Base-by-base conservation (phyloP, 2,113 vertebrate species). In the Halcyon malimbica region DNA sequence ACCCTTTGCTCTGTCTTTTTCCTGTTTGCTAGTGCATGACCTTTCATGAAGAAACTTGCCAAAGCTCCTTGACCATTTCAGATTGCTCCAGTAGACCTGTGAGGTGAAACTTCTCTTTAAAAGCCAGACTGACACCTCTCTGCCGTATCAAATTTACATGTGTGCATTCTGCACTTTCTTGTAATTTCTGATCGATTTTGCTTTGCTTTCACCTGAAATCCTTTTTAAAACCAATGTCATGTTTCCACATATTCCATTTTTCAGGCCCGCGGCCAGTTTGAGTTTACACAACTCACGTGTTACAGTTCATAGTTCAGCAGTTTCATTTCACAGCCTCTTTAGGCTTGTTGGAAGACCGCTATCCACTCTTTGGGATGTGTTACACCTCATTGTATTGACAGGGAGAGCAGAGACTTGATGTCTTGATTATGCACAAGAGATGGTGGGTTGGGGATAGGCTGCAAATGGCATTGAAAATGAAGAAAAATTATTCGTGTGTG, bases 101-200 rank as follows among this genome's bases (percentile, higher is more conserved):
- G 56, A 75, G 31, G 18, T 85, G 41, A 67, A 48, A 53, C 46
- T 92, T 65, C 25, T 19, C 67, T 67, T 62, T 75, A 65, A 56
- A 83, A 90, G 29, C 42, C 35, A 76, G 62, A 42, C 48, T 83
- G 75, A n/a, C 16, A 31, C 48, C 35, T 90, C 46, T 37, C 25
- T 0, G 0, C 26, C 70, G 4, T 44, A 3, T 77, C 73, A 69
- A 26, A 73, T 91, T 69, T 31, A 9, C 28, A 13, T 56, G 13
- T 59, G 16, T 67, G 11, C 3, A 1, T 80, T 89, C 42, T 53
- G 25, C 42, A 51, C 44, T 67, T 77, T 60, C 11, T 41, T 82
- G 48, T 68, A 17, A n/a, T 59, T 92, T 78, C 41, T 48, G 64
- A 62, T 74, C 4, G 1, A 6, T 41, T 56, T 26, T 17, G 44